phyloP scores from a whole-genome alignment of 1,140 invertebrate genomes.

The Drosophila pallidifrons region DNA sequence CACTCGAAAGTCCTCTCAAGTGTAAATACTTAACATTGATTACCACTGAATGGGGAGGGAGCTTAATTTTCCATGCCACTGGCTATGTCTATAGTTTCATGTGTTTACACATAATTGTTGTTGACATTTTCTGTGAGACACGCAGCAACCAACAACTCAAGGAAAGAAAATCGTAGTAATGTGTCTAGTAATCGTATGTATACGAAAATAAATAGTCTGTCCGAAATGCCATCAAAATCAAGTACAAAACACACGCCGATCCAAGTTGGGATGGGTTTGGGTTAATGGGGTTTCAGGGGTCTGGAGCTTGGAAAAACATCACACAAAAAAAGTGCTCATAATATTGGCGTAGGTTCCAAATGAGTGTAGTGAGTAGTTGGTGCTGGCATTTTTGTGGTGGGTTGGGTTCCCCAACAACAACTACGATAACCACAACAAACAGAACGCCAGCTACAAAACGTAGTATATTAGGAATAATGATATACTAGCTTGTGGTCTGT shows the following conservation, averaged over 20 bases:
- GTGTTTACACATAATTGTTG: constrained; percentile 49
- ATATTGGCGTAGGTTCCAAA: constrained; percentile 49
- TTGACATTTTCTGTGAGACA: constrained; percentile 57
- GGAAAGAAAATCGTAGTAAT: background rate
- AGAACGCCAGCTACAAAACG: constrained; percentile 23
- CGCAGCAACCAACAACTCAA: constrained; percentile 4
- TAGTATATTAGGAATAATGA: background rate
- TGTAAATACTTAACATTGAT: constrained; percentile 55
- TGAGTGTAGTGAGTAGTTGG: constrained; percentile 22
- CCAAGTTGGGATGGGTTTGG: constrained; percentile 24
- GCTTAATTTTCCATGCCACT: constrained; percentile 63
- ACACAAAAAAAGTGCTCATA: constrained; percentile 45
- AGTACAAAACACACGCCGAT: constrained; percentile 65
- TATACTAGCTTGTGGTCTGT: constrained; percentile 13
- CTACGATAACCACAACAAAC: constrained; percentile 40
- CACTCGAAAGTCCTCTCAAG: constrained; percentile 36
- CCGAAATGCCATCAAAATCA: constrained; percentile 59
- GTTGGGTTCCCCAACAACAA: constrained; percentile 39
- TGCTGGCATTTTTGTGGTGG: constrained; percentile 46
- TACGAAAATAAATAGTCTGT: constrained; percentile 18
- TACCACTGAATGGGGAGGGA: constrained; percentile 17
- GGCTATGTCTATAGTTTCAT: constrained; percentile 33
- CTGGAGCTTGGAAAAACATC: constrained; percentile 18
- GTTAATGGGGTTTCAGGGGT: constrained; percentile 15
- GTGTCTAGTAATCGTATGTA: constrained; percentile 13